These are phyloP conservation scores for Drosophila bocqueti DNA, from an alignment of 1,140 invertebrate genomes.

Conservation along the genomic window DNA sequence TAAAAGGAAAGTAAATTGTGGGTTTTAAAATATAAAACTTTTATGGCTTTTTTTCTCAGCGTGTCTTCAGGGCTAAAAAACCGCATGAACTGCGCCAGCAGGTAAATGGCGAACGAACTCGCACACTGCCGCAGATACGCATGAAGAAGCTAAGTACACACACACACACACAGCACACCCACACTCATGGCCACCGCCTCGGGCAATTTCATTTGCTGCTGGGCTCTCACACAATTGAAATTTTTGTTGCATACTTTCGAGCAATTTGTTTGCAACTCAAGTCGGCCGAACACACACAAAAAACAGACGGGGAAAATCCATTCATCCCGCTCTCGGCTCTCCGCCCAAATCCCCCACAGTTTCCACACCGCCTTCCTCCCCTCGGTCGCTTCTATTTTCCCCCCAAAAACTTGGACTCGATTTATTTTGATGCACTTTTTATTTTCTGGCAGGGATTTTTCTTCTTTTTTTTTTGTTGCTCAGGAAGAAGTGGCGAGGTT, in stretches of 20 bases:
- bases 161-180: slow-evolving; percentile 2
- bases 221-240: slow-evolving; percentile 72
- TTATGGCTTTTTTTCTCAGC: neutral
- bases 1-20: no score
- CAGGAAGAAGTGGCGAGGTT: neutral
- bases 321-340: slow-evolving; percentile 4
- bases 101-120: slow-evolving; percentile 44
- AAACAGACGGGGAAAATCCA: slow-evolving; percentile 17
- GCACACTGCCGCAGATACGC: slow-evolving; percentile 7
- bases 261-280: slow-evolving; percentile 70
- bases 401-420: slow-evolving; percentile 51
- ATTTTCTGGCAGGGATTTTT: slow-evolving; percentile 38
- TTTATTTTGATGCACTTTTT: slow-evolving; percentile 56
- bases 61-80: slow-evolving; percentile 19
- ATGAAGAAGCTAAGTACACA: slow-evolving; percentile 26
- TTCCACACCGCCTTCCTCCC: neutral
- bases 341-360: neutral
- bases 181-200: slow-evolving; percentile 22
- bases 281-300: slow-evolving; percentile 11
- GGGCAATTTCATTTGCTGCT: slow-evolving; percentile 71
- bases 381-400: neutral
- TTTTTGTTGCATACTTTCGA: slow-evolving; percentile 75
- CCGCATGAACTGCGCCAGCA: slow-evolving; percentile 26
- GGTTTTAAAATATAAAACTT: neutral
- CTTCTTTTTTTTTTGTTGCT: neutral